Conservation (phyloP, 2,113 vertebrate species). For the Campylomormyrus numenius region DNA sequence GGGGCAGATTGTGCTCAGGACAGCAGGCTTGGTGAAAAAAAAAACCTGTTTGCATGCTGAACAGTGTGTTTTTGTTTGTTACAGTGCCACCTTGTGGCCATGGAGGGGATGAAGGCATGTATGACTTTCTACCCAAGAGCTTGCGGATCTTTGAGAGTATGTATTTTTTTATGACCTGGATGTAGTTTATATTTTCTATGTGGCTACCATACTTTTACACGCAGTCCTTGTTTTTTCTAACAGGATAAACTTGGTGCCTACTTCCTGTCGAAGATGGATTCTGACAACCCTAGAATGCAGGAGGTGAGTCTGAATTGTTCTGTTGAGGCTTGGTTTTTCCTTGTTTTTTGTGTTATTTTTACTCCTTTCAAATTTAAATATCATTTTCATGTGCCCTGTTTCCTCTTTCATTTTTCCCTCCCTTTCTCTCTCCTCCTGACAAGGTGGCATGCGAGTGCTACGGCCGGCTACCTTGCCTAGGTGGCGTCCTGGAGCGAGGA, state of each 20-base stretch:
- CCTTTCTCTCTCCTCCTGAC: background rate
- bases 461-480: slow-evolving; percentile 68
- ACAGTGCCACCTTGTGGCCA: slow-evolving; percentile 72
- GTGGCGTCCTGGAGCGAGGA: slow-evolving; percentile 72
- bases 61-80: background rate
- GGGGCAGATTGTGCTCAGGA: background rate
- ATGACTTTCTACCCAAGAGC: slow-evolving; percentile 78
- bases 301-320: slow-evolving; percentile 54
- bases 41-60: background rate
- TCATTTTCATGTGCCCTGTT: background rate
- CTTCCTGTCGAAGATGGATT: slow-evolving; percentile 74
- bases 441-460: slow-evolving; percentile 82
- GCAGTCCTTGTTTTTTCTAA: background rate
- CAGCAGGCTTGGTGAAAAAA: background rate
- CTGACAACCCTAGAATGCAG: slow-evolving; percentile 65
- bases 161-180: slow-evolving; percentile 20
- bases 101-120: slow-evolving; percentile 81
- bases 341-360: background rate
- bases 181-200: background rate
- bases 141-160: slow-evolving; percentile 79
- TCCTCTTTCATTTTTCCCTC: background rate
- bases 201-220: background rate
- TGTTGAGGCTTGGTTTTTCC: background rate
- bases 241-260: slow-evolving; percentile 79
- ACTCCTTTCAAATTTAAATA: background rate